These are phyloP conservation scores for Pollenia angustigena DNA, from an alignment of 2,888 invertebrate species.

Conservation along the genomic window DNA sequence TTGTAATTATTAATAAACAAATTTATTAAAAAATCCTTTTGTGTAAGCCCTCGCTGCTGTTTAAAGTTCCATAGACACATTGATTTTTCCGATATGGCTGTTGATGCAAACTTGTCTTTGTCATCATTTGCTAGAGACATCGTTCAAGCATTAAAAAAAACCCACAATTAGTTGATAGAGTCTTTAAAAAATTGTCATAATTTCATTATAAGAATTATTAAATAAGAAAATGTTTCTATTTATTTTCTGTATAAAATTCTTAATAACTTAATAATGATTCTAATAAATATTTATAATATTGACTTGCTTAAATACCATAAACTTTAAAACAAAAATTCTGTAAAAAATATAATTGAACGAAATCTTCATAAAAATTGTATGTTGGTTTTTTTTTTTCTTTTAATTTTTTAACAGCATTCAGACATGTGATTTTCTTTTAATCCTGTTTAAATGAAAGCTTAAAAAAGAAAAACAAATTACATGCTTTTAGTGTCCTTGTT, in stretches of 20 bases:
- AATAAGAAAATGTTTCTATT: too few species aligned
- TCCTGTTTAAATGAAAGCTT: conserved; percentile 3
- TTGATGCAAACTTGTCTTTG: not conserved
- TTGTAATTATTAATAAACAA: too few species aligned
- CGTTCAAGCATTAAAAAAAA: not conserved
- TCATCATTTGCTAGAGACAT: conserved; percentile 19
- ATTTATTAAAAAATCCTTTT: too few species aligned
- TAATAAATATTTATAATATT: not conserved
- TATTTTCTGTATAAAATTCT: too few species aligned
- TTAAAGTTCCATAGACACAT: not conserved
- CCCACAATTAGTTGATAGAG: not conserved
- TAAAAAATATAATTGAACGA: too few species aligned
- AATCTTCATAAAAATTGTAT: not conserved
- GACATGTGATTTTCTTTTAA: conserved; percentile 13
- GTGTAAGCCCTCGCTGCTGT: too few species aligned
- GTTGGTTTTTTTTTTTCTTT: not conserved
- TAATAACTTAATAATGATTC: too few species aligned
- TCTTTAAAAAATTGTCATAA: too few species aligned
- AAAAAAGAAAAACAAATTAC: conserved; percentile 22
- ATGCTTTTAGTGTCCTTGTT: conserved; percentile 56
- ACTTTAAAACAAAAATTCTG: too few species aligned
- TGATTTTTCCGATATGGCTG: not conserved
- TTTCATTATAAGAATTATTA: too few species aligned
- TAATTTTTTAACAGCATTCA: not conserved
- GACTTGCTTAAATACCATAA: too few species aligned